Evolutionary conservation across 2,888 invertebrate species (phyloP).

Genomic region (Tenthredo distinguenda): DNA sequence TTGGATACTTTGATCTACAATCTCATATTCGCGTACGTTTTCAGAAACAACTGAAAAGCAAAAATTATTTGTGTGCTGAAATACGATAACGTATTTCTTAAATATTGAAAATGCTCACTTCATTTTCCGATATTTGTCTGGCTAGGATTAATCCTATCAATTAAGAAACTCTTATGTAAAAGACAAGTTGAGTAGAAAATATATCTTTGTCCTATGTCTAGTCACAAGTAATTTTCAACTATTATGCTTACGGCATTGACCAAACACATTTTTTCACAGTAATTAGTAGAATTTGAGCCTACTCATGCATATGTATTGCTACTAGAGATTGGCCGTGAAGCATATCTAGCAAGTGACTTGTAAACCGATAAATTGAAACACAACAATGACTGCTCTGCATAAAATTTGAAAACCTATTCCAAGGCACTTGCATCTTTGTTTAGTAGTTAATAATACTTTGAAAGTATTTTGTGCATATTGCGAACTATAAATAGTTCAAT

Average conservation of each 20-base stretch:
- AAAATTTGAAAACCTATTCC: not conserved
- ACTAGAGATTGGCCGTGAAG: constrained; percentile 13
- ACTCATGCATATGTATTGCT: constrained; percentile 33
- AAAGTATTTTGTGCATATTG: not conserved
- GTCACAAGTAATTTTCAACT: not conserved
- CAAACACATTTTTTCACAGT: constrained; percentile 17
- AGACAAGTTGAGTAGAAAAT: not conserved
- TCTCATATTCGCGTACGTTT: not conserved
- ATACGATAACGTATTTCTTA: not conserved
- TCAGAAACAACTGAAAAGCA: not conserved
- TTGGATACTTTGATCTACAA: not conserved
- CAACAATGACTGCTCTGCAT: constrained; percentile 28
- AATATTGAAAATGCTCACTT: not conserved
- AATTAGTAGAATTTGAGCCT: not conserved
- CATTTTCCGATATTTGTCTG: not conserved
- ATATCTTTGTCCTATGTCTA: not conserved
- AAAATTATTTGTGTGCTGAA: not conserved
- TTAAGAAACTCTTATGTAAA: not conserved
- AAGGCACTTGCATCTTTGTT: constrained; percentile 7
- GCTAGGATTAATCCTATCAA: not conserved
- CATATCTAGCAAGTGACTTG: constrained; percentile 26
- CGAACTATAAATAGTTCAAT: not conserved
- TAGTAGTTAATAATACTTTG: not conserved
- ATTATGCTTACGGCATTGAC: not conserved
- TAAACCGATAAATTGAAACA: constrained; percentile 25